Evolutionary conservation across 2,797 vertebrate species (phyloP), one percentile per base, ranked within the genome.

Genomic region (Picus viridis): DNA sequence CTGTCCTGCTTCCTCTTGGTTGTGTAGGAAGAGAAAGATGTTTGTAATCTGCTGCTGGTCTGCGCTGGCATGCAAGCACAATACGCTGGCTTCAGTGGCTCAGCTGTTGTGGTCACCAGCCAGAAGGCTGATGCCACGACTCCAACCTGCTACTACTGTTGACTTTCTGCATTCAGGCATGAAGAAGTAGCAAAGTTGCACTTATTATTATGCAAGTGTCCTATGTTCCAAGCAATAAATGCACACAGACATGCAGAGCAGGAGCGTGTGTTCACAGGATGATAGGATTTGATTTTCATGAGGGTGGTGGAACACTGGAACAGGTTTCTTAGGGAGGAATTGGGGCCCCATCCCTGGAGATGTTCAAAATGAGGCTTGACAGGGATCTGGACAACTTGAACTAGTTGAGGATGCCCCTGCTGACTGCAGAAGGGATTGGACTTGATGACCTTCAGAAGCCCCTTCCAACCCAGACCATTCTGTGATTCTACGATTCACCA

Each of bases 21-120:
- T 84, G 82, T 62, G 57, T 15, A 81, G 77, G 77, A 83, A 23
- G 30, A 86, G 61, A 54, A 45, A 57, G 77, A 70, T 51, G 49
- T 68, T 81, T 8, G 2, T 9, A 27, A 53, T 43, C 30, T 51
- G 59, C 53, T 45, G 47, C 83, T 73, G 71, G 61, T 88, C 73
- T 0, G 10, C 3, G 12, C n/a, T 49, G 57, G 77, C 63, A 43
- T 3, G 16, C 0, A 1, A 88, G 36, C 56, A 58, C 0, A 0
- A 24, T 15, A 19, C 0, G 4, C 47, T 39, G 58, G 51, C 69
- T 68, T 34, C 0, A 2, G 7, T 8, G 70, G 65, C 53, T 85
- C 75, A 30, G 74, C 47, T 57, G 78, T 70, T 23, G 56, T n/a
- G 76, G 63, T 63, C 86, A 58, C 56, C 63, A 64, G 78, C 12